Evolutionary conservation across 2,888 invertebrate species (phyloP), one percentile per base, ranked within the genome.

Genomic region (Cephonodes hylas): DNA sequence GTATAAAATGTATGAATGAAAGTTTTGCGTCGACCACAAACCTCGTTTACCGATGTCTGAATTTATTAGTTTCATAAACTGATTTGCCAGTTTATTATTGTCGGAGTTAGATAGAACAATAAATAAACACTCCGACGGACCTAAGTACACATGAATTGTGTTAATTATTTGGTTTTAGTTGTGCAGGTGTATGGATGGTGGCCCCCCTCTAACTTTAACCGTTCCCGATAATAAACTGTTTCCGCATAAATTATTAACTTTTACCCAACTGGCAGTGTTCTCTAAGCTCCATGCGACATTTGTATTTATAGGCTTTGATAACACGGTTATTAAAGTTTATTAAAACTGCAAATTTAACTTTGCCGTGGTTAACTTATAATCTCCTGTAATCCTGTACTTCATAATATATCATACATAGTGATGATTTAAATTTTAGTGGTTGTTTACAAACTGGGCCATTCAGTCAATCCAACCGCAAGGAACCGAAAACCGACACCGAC

Each of bases 41-140:
- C 62, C 44, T 20, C 22, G 45, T 60, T 48, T 60, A 57, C 38
- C 61, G 58, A 63, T 59, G 61, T 45, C 44, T 42, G 60, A 65
- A 72, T 72, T 67, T 74, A 72, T 74, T 68, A 72, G 60, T 62
- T 62, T 56, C 61, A 65, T 65, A 68, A 67, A 73, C 66, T 67
- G 72, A 69, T 74, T 74, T 48, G 13, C 23, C 25, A 66, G 66
- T 72, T 73, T 65, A 74, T 74, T 68, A 68, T 66, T 58, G 62
- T 61, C 48, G 10, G 70, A 73, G 74, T 71, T 71, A 57, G 64
- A 70, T 69, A 57, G 63, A 70, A 67, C 66, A 68, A 71, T 66
- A 67, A 71, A 72, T 67, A 66, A 65, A 65, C 56, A 38, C 42
- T 38, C 42, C 62, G 53, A 69, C 63, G 59, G 64, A 63, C 73